phyloP scores from a whole-genome alignment of 2,888 invertebrate species.

The Isotomurus palustris region DNA sequence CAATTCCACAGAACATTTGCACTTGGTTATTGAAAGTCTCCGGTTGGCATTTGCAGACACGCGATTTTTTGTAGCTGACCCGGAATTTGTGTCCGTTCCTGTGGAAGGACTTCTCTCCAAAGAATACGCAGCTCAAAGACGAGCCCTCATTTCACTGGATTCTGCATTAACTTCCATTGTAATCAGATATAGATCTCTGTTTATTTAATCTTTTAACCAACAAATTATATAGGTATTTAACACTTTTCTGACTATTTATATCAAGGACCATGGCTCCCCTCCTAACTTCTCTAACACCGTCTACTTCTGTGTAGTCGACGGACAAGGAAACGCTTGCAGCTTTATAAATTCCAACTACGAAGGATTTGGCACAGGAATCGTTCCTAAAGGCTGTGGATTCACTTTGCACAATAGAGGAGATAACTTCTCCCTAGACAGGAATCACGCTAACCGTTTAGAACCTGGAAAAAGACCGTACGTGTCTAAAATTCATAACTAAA shows the following conservation, averaged over 20 bases:
- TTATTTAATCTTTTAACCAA: neutral
- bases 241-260: neutral
- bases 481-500: neutral
- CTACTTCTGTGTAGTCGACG: constrained; percentile 50
- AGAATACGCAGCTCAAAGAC: constrained; percentile 48
- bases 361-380: constrained; percentile 51
- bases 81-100: constrained; percentile 46
- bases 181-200: too few relatives aligned
- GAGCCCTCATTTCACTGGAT: constrained; percentile 47
- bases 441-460: constrained; percentile 27
- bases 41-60: constrained; percentile 51
- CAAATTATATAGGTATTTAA: neutral
- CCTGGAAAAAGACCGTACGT: constrained; percentile 43
- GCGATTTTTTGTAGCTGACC: constrained; percentile 49
- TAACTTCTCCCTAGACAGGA: constrained; percentile 39
- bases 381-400: constrained; percentile 51
- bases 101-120: constrained; percentile 48
- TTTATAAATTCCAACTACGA: constrained; percentile 51
- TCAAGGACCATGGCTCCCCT: constrained; percentile 40
- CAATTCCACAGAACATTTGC: constrained; percentile 50
- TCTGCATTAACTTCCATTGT: constrained; percentile 25
- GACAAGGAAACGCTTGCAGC: constrained; percentile 51
- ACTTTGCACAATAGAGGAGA: constrained; percentile 48
- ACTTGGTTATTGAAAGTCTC: constrained; percentile 50
- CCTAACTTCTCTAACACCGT: constrained; percentile 48